These are phyloP conservation scores for Neoarius graeffei DNA, from an alignment of 2,113 vertebrate genomes.

Conservation along the genomic window DNA sequence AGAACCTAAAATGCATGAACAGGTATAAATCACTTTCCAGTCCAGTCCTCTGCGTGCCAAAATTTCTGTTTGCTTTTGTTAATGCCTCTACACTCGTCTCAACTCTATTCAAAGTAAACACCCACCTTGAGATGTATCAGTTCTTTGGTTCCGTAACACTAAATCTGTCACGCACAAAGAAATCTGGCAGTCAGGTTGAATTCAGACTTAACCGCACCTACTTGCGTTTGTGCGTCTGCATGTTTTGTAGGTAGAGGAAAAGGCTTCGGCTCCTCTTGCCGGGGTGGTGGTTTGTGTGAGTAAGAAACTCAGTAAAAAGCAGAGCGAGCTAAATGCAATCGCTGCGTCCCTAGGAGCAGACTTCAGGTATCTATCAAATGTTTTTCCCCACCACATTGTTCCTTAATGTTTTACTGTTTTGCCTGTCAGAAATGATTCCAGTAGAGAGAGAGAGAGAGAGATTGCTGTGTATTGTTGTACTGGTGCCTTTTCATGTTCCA, in stretches of 20 bases:
- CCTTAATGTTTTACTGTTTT: not conserved
- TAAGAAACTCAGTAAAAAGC: slow-evolving; percentile 91
- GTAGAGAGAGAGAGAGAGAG: not conserved
- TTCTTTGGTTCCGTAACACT: not conserved
- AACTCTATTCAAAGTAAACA: not conserved
- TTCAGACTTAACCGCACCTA: not conserved
- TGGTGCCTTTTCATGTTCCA: too few species aligned
- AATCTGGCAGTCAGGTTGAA: not conserved
- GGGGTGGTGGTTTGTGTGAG: slow-evolving; percentile 87
- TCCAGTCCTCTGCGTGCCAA: not conserved
- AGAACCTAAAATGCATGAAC: slow-evolving; percentile 56
- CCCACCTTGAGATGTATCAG: not conserved
- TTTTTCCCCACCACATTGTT: not conserved
- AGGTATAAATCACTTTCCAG: not conserved
- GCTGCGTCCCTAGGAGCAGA: slow-evolving; percentile 93
- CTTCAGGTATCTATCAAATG: slow-evolving; percentile 79
- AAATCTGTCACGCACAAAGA: not conserved
- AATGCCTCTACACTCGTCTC: not conserved
- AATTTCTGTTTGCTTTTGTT: not conserved
- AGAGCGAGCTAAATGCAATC: slow-evolving; percentile 85
- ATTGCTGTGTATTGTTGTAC: not conserved
- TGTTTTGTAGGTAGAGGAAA: slow-evolving; percentile 57
- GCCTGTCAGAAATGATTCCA: not conserved
- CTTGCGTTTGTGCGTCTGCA: not conserved
- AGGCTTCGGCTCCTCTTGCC: slow-evolving; percentile 70